Base-by-base conservation (phyloP, 1,140 invertebrate species). In the Phymastichus coffea region DNA sequence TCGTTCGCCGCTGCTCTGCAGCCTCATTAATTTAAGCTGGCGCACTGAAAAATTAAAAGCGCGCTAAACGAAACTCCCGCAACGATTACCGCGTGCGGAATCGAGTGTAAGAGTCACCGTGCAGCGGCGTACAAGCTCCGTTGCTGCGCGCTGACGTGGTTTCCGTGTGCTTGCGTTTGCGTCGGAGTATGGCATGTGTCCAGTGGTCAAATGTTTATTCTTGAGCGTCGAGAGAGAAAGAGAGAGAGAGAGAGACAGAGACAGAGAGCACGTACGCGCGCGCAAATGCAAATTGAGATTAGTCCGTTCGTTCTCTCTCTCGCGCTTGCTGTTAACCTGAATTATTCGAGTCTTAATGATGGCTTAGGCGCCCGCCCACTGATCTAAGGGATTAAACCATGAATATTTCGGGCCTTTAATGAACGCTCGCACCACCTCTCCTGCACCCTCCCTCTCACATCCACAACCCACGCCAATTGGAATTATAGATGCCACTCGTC, bases 331-430 rank as follows among this genome's bases (percentile, higher is more conserved):
- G 76, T 78, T 79, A 78, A 79, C 77, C 73, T 78, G 76, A 78
- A 79, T 80, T 80, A 79, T 80, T 80, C 77, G 76, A 80, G 74
- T 79, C 77, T 80, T 78, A 80, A 79, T 78, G 76, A 80, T 75
- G 75, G 78, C 76, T 80, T 80, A 78, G 75, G 71, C 69, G 68
- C 66, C 68, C 66, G 67, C 68, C 71, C 69, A 73, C 74, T 77
- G 75, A 77, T 78, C 74, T 77, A 71, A 73, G 73, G 76, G 78
- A 80, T 78, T 78, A 77, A 70, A 69, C 70, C 69, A 70, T 74
- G 76, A 78, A 79, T 80, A 80, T 78, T 75, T 72, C 70, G 66
- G 58, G 64, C 68, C 41, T 69, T 67, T 75, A 77, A 78, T 75
- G 73, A 76, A 78, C 72, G 71, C 65, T n/a, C n/a, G n/a, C n/a